Evolutionary conservation across 2,888 invertebrate species (phyloP).

Genomic region (Luffia ferchaultella): DNA sequence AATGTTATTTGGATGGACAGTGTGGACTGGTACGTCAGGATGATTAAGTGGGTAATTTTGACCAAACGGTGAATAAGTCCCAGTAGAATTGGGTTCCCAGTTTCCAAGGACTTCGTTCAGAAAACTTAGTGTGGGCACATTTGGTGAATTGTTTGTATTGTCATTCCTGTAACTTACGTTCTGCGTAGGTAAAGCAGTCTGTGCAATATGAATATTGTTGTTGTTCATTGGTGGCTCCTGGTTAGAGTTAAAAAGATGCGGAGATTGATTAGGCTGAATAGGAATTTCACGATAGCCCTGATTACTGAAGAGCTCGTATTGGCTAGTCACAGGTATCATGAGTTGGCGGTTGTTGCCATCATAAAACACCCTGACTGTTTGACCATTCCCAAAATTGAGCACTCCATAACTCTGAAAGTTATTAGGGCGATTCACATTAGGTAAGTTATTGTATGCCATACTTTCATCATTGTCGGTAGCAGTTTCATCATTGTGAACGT

Average conservation of each 20-base stretch:
- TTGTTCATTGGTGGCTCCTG: constrained; percentile 43
- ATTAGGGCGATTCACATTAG: constrained; percentile 31
- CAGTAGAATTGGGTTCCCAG: constrained; percentile 75
- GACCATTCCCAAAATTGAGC: constrained; percentile 54
- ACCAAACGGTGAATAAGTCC: constrained; percentile 79
- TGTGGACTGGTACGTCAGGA: constrained; percentile 43
- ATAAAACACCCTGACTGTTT: constrained; percentile 47
- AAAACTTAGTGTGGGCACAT: constrained; percentile 55
- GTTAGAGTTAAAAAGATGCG: constrained; percentile 43
- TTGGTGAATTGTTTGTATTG: constrained; percentile 25
- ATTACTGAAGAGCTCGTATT: constrained; percentile 54
- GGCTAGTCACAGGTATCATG: constrained; percentile 51
- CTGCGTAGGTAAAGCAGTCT: constrained; percentile 26
- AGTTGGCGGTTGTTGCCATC: constrained; percentile 56
- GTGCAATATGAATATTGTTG: constrained; percentile 25
- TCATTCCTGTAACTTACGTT: constrained; percentile 30
- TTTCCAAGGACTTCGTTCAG: constrained; percentile 77
- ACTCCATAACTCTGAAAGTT: constrained; percentile 44
- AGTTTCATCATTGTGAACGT: constrained; percentile 32
- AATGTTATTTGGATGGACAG: constrained; percentile 27
- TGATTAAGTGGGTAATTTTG: constrained; percentile 64
- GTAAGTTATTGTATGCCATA: constrained; percentile 31
- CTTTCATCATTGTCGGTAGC: constrained; percentile 39
- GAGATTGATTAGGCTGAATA: constrained; percentile 34
- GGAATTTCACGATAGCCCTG: constrained; percentile 43